Percentiles rank a stretch among this genome's conserved stretches.
Conservation (phyloP, 2,113 vertebrate species). For the Raja brachyura region DNA sequence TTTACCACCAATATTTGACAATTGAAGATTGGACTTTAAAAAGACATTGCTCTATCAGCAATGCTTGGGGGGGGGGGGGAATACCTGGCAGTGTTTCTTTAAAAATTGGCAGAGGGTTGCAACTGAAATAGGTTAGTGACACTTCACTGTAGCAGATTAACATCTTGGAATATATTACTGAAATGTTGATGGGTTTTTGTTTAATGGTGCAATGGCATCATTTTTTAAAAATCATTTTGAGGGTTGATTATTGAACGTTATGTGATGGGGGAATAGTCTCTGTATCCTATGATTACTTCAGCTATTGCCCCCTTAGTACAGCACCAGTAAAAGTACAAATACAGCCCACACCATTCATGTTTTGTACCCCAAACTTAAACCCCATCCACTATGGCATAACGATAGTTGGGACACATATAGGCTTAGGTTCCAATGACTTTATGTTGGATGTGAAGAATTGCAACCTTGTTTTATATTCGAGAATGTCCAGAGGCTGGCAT, state of each 20-base stretch:
- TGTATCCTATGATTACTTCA: not conserved
- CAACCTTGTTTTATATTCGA: no score
- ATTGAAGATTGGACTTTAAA: not conserved
- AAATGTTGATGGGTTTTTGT: no score
- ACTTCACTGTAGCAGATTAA: no score
- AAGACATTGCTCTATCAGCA: no score
- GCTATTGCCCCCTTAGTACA: not conserved
- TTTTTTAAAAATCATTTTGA: not conserved
- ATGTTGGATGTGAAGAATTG: not conserved
- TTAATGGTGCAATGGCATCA: not conserved
- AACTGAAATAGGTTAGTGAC: no score
- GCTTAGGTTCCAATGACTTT: not conserved
- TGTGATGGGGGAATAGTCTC: not conserved
- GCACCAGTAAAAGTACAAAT: not conserved
- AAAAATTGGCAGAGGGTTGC: no score
- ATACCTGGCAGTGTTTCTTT: not conserved
- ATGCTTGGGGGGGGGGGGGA: no score
- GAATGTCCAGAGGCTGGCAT: not conserved
- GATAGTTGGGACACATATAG: not conserved
- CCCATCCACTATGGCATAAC: not conserved
- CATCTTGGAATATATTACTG: no score
- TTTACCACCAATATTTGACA: not conserved
- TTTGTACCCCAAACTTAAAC: not conserved
- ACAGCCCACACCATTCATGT: not conserved
- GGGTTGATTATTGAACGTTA: not conserved